A percentile compares a stretch with the other conserved stretches of the same genome.
Conservation (phyloP, 2,888 invertebrate genomes). For the Arenicola marina region DNA sequence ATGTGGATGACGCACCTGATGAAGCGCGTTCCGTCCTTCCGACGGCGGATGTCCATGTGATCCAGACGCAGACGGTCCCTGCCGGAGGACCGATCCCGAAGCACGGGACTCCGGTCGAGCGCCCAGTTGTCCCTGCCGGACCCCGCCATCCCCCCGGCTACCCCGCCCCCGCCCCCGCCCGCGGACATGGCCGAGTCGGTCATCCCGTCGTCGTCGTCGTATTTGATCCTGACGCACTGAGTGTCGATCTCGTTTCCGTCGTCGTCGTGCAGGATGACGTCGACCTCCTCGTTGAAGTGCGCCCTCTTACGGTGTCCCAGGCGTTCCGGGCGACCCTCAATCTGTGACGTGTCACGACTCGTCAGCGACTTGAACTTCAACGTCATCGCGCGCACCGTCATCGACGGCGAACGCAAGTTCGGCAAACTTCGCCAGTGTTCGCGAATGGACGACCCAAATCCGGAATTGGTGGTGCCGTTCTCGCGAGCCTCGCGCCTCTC, state of each 20-base stretch:
- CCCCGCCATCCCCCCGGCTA: background rate
- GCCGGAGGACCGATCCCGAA: too few species aligned
- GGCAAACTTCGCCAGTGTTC: conserved; percentile 1
- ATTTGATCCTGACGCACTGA: conserved; percentile 16
- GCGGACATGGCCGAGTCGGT: background rate
- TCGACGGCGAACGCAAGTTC: conserved; percentile 1
- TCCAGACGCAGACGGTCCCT: too few species aligned
- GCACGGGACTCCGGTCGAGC: too few species aligned
- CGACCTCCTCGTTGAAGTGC: conserved; percentile 17
- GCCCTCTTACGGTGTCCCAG: too few species aligned
- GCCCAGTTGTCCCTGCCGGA: too few species aligned
- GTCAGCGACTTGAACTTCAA: conserved; percentile 1
- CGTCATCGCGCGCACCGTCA: conserved; percentile 1
- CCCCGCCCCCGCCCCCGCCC: background rate
- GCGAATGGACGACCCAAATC: background rate
- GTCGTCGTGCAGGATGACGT: conserved; percentile 16
- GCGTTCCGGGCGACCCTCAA: too few species aligned
- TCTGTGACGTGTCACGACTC: background rate
- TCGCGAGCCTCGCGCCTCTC: background rate
- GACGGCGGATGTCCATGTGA: background rate
- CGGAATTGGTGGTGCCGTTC: background rate
- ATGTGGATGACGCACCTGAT: conserved; percentile 6
- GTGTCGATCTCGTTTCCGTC: conserved; percentile 11
- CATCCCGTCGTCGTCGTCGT: background rate
- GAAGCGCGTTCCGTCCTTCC: background rate